Conservation (phyloP, 2,888 invertebrate species). For the Itoplectis maculator region DNA sequence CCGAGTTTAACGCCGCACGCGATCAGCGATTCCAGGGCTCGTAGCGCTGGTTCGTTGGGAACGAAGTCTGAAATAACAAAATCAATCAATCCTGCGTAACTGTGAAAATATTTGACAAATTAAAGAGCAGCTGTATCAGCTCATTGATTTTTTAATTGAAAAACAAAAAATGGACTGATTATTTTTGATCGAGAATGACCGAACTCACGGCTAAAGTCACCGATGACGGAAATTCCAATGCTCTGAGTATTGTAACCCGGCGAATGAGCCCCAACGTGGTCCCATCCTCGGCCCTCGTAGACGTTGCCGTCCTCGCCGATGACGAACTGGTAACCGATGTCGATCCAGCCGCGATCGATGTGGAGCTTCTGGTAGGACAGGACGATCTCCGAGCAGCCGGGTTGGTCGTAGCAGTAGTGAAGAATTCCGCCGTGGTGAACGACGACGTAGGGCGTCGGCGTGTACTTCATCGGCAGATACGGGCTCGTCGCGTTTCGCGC, state of each 20-base stretch:
- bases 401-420: slow-evolving; percentile 77
- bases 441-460: slow-evolving; percentile 81
- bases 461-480: slow-evolving; percentile 60
- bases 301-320: slow-evolving; percentile 85
- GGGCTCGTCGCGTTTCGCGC: slow-evolving; percentile 76
- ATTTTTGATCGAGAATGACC: background rate
- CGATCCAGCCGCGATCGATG: slow-evolving; percentile 82
- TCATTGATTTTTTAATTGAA: background rate
- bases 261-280: slow-evolving; percentile 82
- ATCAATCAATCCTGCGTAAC: too few species aligned
- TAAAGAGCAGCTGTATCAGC: background rate
- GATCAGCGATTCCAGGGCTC: slow-evolving; percentile 78
- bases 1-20: slow-evolving; percentile 78
- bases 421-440: slow-evolving; percentile 82
- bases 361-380: slow-evolving; percentile 82
- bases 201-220: slow-evolving; percentile 80
- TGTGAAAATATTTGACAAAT: background rate
- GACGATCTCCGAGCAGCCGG: slow-evolving; percentile 78
- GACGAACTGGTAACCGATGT: slow-evolving; percentile 85
- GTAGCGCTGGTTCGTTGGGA: slow-evolving; percentile 79
- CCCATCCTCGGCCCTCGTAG: slow-evolving; percentile 85
- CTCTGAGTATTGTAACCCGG: slow-evolving; percentile 83
- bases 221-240: slow-evolving; percentile 83
- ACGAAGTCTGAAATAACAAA: slow-evolving; percentile 75
- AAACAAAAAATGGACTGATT: background rate